phyloP scores from a whole-genome alignment of 2,113 vertebrate genomes.

The Urocynchramus pylzowi region DNA sequence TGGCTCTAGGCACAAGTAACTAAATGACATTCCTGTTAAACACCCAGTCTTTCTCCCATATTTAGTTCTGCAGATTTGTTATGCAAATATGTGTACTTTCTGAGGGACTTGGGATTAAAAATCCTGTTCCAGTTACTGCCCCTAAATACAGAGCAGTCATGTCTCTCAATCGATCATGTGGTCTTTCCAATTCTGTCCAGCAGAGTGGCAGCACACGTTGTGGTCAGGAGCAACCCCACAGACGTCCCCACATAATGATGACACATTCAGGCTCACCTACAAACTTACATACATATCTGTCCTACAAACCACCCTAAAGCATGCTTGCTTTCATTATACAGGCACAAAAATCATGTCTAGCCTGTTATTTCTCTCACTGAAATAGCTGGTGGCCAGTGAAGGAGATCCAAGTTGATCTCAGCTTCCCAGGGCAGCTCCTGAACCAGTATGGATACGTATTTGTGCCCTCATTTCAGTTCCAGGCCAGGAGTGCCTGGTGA shows the following conservation, averaged over 20 bases:
- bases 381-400: not conserved
- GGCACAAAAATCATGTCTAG: not conserved
- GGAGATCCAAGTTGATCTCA: not conserved
- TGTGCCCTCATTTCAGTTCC: not conserved
- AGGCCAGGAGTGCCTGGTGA: not conserved
- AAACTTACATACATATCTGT: not conserved
- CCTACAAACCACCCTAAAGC: not conserved
- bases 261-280: not conserved
- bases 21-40: not conserved
- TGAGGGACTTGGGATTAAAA: not conserved
- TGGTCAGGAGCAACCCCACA: not conserved
- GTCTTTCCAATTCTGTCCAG: not conserved
- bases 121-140: not conserved
- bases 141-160: not conserved
- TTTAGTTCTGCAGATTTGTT: not conserved
- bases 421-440: not conserved
- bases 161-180: accelerated
- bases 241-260: not conserved
- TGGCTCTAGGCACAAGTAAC: not conserved
- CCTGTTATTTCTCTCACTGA: not conserved
- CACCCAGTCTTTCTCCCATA: not conserved
- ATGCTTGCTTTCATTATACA: not conserved
- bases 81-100: not conserved
- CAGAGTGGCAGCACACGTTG: not conserved
- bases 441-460: accelerated